A percentile compares a stretch with the other conserved stretches of the same genome.
Evolutionary conservation across 2,888 invertebrate genomes (phyloP).

Genomic region (Metalampra italica): DNA sequence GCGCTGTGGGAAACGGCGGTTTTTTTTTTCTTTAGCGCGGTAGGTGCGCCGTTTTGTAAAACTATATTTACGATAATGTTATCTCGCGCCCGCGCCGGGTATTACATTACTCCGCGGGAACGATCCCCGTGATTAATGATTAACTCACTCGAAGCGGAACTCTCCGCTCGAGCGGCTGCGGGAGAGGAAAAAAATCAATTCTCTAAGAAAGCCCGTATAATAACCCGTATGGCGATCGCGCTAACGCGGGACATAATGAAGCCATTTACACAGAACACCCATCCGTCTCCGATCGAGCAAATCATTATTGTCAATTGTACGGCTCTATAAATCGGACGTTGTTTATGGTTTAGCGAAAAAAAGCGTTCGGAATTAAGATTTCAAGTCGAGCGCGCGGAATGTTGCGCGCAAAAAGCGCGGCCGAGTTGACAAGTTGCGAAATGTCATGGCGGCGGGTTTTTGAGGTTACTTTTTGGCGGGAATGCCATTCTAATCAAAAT

Average conservation of each 20-base stretch:
- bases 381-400: constrained; percentile 61
- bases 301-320: constrained; percentile 51
- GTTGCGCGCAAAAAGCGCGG: constrained; percentile 58
- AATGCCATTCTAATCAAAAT: constrained; percentile 77
- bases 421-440: constrained; percentile 67
- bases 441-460: constrained; percentile 59
- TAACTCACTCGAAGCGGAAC: constrained; percentile 43
- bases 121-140: constrained; percentile 55
- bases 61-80: constrained; percentile 74
- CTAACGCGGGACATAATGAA: constrained; percentile 46
- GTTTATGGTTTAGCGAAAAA: constrained; percentile 43
- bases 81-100: constrained; percentile 43
- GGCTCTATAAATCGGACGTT: constrained; percentile 55
- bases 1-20: constrained; percentile 46
- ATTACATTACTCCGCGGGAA: constrained; percentile 58
- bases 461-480: constrained; percentile 59
- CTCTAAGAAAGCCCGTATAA: constrained; percentile 30
- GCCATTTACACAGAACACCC: constrained; percentile 41
- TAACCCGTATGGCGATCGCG: constrained; percentile 24
- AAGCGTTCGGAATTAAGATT: constrained; percentile 68
- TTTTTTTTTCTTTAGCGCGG: constrained; percentile 53
- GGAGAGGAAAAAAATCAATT: constrained; percentile 40
- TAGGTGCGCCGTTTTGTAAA: constrained; percentile 66
- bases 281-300: constrained; percentile 42
- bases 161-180: constrained; percentile 24